Evolutionary conservation across 2,113 vertebrate species (phyloP).

Genomic region (Alethe castanea): DNA sequence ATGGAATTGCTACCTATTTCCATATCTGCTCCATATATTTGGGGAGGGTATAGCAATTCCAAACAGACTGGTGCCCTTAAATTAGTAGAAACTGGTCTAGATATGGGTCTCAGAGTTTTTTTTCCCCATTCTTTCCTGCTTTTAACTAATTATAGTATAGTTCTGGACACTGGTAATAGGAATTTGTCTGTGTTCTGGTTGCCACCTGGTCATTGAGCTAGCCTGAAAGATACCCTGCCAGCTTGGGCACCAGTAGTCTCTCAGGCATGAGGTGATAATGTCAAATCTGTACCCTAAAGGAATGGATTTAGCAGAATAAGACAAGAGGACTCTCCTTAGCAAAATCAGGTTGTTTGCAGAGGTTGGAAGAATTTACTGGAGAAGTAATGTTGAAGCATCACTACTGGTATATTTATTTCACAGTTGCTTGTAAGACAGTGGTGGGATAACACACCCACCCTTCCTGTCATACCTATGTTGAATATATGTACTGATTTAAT

Average conservation of each 20-base stretch:
- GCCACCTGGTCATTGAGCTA: not conserved
- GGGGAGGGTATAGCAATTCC: not conserved
- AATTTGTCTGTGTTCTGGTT: not conserved
- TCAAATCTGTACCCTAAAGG: not conserved
- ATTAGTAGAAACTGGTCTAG: not conserved
- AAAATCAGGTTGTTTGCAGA: not conserved
- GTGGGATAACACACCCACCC: not conserved
- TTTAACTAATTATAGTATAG: not conserved
- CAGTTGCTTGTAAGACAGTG: not conserved
- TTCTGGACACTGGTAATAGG: not conserved
- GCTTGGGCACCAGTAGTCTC: not conserved
- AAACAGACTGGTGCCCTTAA: not conserved
- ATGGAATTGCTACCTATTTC: too few species aligned
- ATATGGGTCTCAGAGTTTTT: not conserved
- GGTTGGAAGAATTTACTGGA: not conserved
- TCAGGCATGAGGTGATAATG: not conserved
- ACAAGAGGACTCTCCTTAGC: not conserved
- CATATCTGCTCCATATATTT: fast-evolving
- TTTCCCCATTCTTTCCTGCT: not conserved
- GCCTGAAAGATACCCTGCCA: not conserved
- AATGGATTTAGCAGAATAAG: not conserved
- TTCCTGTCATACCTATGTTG: not conserved
- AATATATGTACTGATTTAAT: not conserved
- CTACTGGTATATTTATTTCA: not conserved
- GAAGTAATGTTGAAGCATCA: not conserved